Evolutionary conservation across 2,113 vertebrate species (phyloP), one percentile per base, ranked within the genome.

Genomic region (Peromyscus maniculatus): DNA sequence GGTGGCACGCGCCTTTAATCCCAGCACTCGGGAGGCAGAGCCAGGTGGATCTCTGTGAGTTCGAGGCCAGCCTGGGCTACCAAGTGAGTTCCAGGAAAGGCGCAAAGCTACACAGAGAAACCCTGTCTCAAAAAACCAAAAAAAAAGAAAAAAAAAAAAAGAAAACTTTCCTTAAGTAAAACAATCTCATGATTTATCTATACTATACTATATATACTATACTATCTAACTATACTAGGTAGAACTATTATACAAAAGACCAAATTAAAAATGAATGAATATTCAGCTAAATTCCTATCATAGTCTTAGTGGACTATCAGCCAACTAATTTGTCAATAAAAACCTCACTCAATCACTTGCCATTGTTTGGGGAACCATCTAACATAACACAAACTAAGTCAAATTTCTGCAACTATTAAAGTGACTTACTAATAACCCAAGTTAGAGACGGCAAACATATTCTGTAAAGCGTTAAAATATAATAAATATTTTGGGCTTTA

Each of bases 191-290:
- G 43, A 82, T 59, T 59, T 62, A 39, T 59, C 13, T 83, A 59
- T 59, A 83, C 55, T 83, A 62, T 26, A 62, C 5, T 16, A 83
- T 59, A 39, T 83, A 59, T 59, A 83, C 55, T 83, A 83, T 26
- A 62, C 5, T 21, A 66, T 28, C 52, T 52, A 52, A 52, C 8
- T 52, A 59, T 16, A 62, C 5, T 21, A 66, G 28, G 6, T n/a
- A 33, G 36, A 90, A 92, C 43, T 87, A 59, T 77, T 49, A 92
- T 9, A 71, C 3, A 86, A 93, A n/a, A 96, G 31, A 52, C 28
- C 88, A 96, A 91, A 95, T 82, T 95, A 82, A 95, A 89, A 28
- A 22, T 66, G 43, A 92, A 26, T 46, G 24, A 92, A 82, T 77
- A 91, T 89, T 67, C 59, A 66, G n/a, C 36, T 91, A 36, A 89